A percentile compares a stretch with the other conserved stretches of the same genome.
These are phyloP conservation scores for Nomada fucata DNA, from an alignment of 2,888 invertebrate genomes.

Conservation along the genomic window DNA sequence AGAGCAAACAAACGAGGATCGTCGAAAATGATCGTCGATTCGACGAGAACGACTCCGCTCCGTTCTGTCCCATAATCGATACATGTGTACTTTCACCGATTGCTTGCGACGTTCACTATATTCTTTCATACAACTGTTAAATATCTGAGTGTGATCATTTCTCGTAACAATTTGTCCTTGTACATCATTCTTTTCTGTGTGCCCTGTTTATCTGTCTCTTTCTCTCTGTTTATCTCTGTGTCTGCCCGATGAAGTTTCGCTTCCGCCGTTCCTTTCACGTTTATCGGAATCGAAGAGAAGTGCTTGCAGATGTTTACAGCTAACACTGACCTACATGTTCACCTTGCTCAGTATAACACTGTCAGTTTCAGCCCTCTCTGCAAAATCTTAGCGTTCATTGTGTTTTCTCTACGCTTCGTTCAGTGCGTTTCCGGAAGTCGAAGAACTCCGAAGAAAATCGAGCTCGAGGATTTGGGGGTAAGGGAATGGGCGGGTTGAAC, in stretches of 20 bases:
- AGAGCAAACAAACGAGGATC: neutral
- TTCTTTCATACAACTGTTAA: neutral
- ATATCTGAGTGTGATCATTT: conserved; percentile 46
- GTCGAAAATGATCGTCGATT: conserved; percentile 4
- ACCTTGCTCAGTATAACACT: conserved; percentile 84
- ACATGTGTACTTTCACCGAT: neutral
- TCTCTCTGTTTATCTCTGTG: conserved; percentile 35
- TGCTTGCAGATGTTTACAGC: conserved; percentile 68
- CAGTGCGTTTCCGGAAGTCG: neutral
- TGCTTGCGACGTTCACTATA: conserved; percentile 21
- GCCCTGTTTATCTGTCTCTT: conserved; percentile 23
- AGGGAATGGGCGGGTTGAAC: too few species aligned
- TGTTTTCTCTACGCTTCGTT: conserved; percentile 38
- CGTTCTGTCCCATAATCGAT: neutral
- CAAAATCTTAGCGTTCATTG: conserved; percentile 63
- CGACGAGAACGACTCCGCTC: neutral
- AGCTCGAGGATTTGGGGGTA: too few species aligned
- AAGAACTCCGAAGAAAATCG: neutral
- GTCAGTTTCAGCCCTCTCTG: conserved; percentile 82
- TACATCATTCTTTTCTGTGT: conserved; percentile 12
- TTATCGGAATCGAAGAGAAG: conserved; percentile 51
- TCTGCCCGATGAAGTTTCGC: conserved; percentile 55
- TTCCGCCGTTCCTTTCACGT: conserved; percentile 54
- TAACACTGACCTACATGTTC: conserved; percentile 85
- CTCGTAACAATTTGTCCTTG: conserved; percentile 8